phyloP scores from a whole-genome alignment of 2,113 vertebrate species.

The Ctenomys sociabilis region DNA sequence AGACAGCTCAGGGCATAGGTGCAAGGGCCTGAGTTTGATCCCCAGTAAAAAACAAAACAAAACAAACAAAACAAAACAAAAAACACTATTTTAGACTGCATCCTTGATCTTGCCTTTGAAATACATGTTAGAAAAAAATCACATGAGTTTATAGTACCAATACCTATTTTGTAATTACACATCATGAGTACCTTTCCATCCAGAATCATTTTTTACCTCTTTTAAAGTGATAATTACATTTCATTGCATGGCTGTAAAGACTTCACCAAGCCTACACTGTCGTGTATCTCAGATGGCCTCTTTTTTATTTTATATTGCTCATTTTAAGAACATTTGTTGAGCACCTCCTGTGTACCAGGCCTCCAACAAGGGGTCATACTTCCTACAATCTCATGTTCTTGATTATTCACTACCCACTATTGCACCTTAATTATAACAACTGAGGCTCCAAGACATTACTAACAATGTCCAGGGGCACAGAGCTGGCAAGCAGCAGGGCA shows the following conservation, averaged over 20 bases:
- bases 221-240: neutral
- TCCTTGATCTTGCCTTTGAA: neutral
- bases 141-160: neutral
- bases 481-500: fast-evolving
- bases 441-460: neutral
- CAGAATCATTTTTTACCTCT: too few relatives aligned
- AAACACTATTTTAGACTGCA: neutral
- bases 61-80: too few relatives aligned
- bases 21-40: too few relatives aligned
- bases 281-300: neutral
- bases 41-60: too few relatives aligned
- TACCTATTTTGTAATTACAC: neutral
- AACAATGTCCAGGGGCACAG: fast-evolving
- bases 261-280: neutral
- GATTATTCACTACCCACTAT: neutral
- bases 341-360: neutral
- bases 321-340: neutral
- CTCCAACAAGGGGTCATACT: too few relatives aligned
- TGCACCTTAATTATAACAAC: neutral
- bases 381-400: neutral
- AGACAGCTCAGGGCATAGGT: too few relatives aligned
- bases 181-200: fast-evolving
- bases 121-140: neutral
- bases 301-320: neutral
- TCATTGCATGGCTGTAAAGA: fast-evolving